Evolutionary conservation across 2,113 vertebrate genomes (phyloP).

Genomic region (Ctenomys sociabilis): DNA sequence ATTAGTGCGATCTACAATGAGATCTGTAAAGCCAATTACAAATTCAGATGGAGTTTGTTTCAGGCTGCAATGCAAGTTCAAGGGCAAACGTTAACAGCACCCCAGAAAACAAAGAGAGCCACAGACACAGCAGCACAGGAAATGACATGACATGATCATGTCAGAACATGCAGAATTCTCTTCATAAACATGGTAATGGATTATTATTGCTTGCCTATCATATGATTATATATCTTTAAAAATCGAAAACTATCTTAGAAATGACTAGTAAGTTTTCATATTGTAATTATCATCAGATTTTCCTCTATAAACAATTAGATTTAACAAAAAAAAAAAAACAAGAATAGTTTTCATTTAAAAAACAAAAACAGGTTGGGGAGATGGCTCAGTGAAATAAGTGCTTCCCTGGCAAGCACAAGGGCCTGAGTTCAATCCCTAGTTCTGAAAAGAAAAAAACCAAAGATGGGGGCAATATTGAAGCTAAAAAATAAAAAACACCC

Average conservation of each 20-base stretch:
- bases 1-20: neutral
- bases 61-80: neutral
- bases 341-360: neutral
- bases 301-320: neutral
- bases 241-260: neutral
- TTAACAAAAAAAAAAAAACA: neutral
- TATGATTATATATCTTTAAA: neutral
- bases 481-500: neutral
- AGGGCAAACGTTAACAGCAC: neutral
- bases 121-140: neutral
- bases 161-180: neutral
- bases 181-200: neutral
- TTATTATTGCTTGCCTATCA: constrained; percentile 5
- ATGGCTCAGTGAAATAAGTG: no score
- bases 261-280: neutral
- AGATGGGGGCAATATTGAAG: no score
- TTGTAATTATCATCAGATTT: neutral
- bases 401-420: no score
- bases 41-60: neutral
- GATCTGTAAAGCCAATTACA: neutral
- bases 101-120: neutral
- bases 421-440: no score
- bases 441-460: no score
- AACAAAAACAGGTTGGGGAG: neutral
- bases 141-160: neutral